phyloP scores from a whole-genome alignment of 1,140 invertebrate species.

The Drosophila bocki region DNA sequence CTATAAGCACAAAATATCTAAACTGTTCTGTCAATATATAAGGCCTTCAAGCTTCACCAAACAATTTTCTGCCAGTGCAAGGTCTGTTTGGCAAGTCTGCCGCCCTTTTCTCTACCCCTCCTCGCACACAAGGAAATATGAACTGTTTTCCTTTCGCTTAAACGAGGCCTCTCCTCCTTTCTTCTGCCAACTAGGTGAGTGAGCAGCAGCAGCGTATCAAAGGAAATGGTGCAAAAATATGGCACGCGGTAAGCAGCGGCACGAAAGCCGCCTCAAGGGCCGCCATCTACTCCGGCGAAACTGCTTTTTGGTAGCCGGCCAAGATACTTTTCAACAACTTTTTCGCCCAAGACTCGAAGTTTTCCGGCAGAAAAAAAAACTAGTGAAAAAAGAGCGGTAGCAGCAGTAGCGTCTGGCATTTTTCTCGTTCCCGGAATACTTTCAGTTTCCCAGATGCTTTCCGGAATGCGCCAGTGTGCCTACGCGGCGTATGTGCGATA shows the following conservation, averaged over 20 bases:
- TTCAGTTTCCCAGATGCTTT: conserved; percentile 19
- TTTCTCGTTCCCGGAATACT: conserved; percentile 30
- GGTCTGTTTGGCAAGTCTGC: conserved; percentile 25
- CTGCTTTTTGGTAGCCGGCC: conserved; percentile 57
- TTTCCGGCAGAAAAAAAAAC: conserved; percentile 38
- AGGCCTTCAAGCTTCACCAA: background rate
- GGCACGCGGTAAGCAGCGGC: conserved; percentile 75
- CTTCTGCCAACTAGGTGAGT: conserved; percentile 62
- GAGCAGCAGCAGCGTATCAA: conserved; percentile 71
- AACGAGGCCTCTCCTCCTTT: conserved; percentile 41
- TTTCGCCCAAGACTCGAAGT: conserved; percentile 49
- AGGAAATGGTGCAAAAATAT: conserved; percentile 84
- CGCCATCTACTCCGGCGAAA: conserved; percentile 28
- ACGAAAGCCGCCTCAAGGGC: conserved; percentile 60
- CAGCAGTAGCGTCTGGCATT: conserved; percentile 29
- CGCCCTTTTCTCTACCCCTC: background rate
- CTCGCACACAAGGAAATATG: conserved; percentile 53
- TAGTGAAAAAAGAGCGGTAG: conserved; percentile 22
- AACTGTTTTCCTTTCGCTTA: conserved; percentile 57
- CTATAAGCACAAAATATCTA: background rate
- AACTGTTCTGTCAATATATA: background rate
- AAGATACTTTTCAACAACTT: conserved; percentile 61
- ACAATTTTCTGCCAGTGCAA: background rate
- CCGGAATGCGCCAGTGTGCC: conserved; percentile 21
- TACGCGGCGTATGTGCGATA: conserved; percentile 59